Base-by-base conservation (phyloP, 1,140 invertebrate species). In the Pinna nobilis region DNA sequence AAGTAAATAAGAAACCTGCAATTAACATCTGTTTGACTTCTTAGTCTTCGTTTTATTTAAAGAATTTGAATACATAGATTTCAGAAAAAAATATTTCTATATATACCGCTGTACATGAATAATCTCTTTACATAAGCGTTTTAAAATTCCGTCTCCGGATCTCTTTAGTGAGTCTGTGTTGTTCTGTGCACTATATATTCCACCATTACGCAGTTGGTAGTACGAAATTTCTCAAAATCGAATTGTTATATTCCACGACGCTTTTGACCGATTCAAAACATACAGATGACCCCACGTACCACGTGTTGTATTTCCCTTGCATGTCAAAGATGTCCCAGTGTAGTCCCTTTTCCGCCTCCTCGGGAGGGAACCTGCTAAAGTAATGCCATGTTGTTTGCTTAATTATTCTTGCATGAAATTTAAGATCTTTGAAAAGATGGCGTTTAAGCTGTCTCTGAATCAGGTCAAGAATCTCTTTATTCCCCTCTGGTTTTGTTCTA, bases 311-410 rank as follows among this genome's bases (percentile, higher is more conserved):
- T 35, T 30, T 28, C 13, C 66, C 66, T n/a, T 69, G 66, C 25
- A 59, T 57, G 9, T 69, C 66, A 57, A 69, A 44, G 25, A 69
- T 59, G 59, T 69, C 66, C 53, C 66, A 69, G 30, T 59, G 25
- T 44, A 39, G 28, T 4, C 51, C 53, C 0, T 9, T 13, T 41
- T 35, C 25, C 23, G 18, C 37, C 18, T 39, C 66, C 9, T 20
- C 53, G 6, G 55, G 35, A 23, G 66, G 37, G 30, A 44, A 69
- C 6, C 41, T 59, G 0, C 51, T 51, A 32, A 69, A 69, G 30
- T 59, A 69, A 25, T 9, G 18, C 66, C 66, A 69, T 9, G 13
- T 67, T 3, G 30, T 25, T 55, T 47, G 25, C 15, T 55, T n/a
- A 23, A 39, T 51, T 9, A 69, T 23, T 47, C 30, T 18, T 1